Evolutionary conservation across 2,797 vertebrate genomes (phyloP), one percentile per base, ranked within the genome.

Genomic region (Garrulus glandarius): DNA sequence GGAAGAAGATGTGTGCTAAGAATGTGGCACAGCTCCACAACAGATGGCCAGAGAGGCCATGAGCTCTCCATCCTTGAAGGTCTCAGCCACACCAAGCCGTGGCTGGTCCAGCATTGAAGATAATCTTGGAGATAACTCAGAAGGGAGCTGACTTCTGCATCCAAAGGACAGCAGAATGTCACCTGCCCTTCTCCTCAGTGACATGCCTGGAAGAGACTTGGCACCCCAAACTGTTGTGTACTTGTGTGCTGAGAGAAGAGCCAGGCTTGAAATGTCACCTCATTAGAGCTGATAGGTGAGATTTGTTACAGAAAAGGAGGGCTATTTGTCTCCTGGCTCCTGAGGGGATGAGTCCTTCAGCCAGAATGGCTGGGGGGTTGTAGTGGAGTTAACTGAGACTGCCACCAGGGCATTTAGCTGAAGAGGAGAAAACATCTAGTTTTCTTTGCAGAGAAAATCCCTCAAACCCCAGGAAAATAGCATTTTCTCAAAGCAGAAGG

Each of bases 251-350:
- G 76, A 86, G 69, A 57, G 79, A 76, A 68, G n/a, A 95, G 47
- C 27, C 29, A 69, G 72, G 43, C 72, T 90, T 81, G 82, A 92
- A 87, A 95, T 92, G 91, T 89, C 84, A 82, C 57, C 87, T 92
- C 72, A 34, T 96, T 81, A 75, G 41, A 78, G 72, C 72, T 95
- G 93, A 46, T 88, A 91, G 93, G 91, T 65, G 89, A 89, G 86
- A 57, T 95, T 85, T 93, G 49, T 83, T 87, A 22, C 69, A 59
- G 84, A 32, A 68, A 55, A 91, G 71, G 68, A 91, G 23, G 21
- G 39, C 82, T 88, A 76, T 92, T 69, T 10, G 4, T 91, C 82
- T 87, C 65, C 50, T 92, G 82, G 55, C 46, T 95, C 92, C 87
- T 78, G 71, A 76, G 91, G 87, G 89, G 59, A 81, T 4, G 11